Conservation (phyloP, 2,797 vertebrate genomes). For the Corythornis leucogaster region DNA sequence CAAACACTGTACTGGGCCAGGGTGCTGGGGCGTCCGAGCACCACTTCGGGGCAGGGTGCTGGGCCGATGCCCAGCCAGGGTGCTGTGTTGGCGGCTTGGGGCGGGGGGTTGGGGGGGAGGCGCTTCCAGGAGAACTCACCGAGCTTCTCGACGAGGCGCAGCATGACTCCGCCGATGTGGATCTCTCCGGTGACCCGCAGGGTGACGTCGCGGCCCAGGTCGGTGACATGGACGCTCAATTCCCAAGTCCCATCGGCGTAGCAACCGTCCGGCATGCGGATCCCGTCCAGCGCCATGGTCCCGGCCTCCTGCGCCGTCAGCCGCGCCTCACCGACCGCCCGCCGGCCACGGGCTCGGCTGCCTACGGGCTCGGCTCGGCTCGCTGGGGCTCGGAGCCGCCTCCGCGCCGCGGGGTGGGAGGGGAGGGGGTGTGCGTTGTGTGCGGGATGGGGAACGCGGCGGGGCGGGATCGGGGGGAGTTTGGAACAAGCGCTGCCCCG, state of each 20-base stretch:
- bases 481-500: too few species aligned
- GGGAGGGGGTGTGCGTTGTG: too few species aligned
- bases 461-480: too few species aligned
- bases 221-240: slow-evolving; percentile 95
- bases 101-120: too few species aligned
- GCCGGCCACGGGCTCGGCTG: neutral
- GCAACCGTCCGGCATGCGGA: slow-evolving; percentile 99
- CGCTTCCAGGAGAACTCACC: slow-evolving; percentile 78
- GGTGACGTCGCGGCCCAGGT: slow-evolving; percentile 94
- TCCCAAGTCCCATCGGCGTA: slow-evolving; percentile 99
- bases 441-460: neutral
- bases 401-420: neutral
- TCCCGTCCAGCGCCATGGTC: slow-evolving; percentile 96
- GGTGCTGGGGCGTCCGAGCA: neutral
- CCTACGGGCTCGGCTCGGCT: neutral
- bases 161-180: slow-evolving; percentile 98
- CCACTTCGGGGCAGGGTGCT: too few species aligned
- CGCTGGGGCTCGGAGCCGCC: neutral
- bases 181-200: slow-evolving; percentile 97
- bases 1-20: neutral
- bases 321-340: neutral
- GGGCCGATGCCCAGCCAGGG: too few species aligned
- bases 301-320: slow-evolving; percentile 42
- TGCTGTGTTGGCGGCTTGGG: neutral
- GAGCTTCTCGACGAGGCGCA: slow-evolving; percentile 97